A percentile compares a stretch with the other conserved stretches of the same genome.
phyloP scores from a whole-genome alignment of 2,888 invertebrate species.

The Eustalomyia histrio region DNA sequence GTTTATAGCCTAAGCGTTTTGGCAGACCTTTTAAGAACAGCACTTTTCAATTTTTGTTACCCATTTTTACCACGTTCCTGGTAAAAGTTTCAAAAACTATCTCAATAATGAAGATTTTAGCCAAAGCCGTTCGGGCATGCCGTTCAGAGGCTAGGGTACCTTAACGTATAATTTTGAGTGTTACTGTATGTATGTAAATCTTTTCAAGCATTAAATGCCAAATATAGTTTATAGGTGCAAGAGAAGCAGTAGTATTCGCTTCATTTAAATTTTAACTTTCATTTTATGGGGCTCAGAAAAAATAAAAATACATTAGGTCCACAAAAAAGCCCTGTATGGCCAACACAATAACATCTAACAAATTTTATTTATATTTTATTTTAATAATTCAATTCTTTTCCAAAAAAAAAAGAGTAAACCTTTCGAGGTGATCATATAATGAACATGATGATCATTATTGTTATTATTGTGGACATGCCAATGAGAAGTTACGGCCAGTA shows the following conservation, averaged over 20 bases:
- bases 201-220: constrained; percentile 2
- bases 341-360: constrained; percentile 30
- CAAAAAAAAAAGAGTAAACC: not conserved
- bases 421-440: constrained; percentile 21
- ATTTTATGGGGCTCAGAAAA: constrained; percentile 4
- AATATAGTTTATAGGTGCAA: constrained; percentile 26
- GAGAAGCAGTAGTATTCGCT: not conserved
- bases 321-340: not conserved
- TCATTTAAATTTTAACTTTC: not conserved
- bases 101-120: too few relatives aligned
- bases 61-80: too few relatives aligned
- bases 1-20: too few relatives aligned
- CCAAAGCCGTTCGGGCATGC: too few relatives aligned
- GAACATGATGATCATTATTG: constrained; percentile 50
- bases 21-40: too few relatives aligned
- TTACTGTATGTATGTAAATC: not conserved
- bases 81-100: too few relatives aligned
- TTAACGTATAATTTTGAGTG: too few relatives aligned
- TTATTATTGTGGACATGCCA: constrained; percentile 49
- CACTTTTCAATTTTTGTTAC: too few relatives aligned
- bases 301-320: not conserved
- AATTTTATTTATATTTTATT: constrained; percentile 43
- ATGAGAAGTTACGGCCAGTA: constrained; percentile 57
- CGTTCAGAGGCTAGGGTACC: too few relatives aligned
- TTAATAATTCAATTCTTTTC: not conserved